phyloP scores from a whole-genome alignment of 2,113 vertebrate genomes.

The Acinonyx jubatus region DNA sequence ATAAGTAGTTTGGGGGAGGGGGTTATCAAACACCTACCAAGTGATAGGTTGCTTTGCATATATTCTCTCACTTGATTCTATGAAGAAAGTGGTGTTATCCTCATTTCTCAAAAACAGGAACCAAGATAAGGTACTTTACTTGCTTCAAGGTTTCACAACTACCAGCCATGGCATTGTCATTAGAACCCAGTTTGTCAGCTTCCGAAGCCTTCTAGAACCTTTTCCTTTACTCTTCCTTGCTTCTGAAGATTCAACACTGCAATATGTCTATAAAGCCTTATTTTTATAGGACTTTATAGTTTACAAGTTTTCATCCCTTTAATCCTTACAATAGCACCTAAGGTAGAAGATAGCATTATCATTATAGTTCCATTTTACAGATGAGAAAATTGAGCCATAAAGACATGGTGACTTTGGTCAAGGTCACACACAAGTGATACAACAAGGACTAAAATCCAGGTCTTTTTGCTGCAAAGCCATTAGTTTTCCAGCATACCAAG shows the following conservation, averaged over 20 bases:
- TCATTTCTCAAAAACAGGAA: conserved; percentile 39
- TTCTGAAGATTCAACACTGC: conserved; percentile 1
- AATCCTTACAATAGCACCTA: neutral
- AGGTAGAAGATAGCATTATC: neutral
- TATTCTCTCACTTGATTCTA: conserved; percentile 24
- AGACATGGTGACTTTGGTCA: conserved; percentile 64
- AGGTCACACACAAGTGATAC: conserved; percentile 61
- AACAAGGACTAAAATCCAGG: conserved; percentile 1
- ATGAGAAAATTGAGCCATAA: conserved; percentile 42
- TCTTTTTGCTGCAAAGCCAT: conserved; percentile 35
- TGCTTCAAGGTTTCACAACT: conserved; percentile 19
- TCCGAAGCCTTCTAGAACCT: neutral
- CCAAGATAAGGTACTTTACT: neutral
- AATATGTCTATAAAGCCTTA: neutral
- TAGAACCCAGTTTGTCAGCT: neutral
- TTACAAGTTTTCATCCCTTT: conserved; percentile 1
- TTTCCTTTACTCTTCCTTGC: neutral
- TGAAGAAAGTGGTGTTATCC: neutral
- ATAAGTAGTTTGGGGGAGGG: neutral
- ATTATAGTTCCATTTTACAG: conserved; percentile 42
- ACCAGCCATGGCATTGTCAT: conserved; percentile 3
- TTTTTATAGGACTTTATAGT: conserved; percentile 1
- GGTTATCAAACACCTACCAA: neutral
- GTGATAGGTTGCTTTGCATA: conserved; percentile 15
- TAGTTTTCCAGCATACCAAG: conserved; percentile 19